phyloP scores from a whole-genome alignment of 1,140 invertebrate genomes.

The Conus betulinus region DNA sequence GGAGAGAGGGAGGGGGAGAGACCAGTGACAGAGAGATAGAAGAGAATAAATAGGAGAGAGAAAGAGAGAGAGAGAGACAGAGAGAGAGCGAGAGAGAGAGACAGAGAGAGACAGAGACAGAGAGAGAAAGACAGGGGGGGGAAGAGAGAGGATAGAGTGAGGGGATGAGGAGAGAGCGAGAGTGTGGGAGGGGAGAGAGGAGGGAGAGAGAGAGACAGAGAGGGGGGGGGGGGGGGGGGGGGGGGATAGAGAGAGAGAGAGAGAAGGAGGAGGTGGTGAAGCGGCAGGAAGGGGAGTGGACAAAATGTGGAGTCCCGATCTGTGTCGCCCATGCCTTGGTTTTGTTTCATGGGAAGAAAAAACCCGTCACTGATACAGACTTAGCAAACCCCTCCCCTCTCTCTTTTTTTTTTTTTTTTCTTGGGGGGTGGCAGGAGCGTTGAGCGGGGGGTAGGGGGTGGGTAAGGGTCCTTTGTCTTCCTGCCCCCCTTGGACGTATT shows the following conservation, averaged over 20 bases:
- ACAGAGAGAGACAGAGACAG: too few relatives aligned
- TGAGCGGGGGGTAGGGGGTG: too few relatives aligned
- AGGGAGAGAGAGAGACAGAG: conserved; percentile 33
- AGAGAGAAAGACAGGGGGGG: not conserved
- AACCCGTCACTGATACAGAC: not conserved
- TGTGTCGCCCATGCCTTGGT: not conserved
- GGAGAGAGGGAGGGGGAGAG: too few relatives aligned
- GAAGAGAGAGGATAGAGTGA: conserved; percentile 34
- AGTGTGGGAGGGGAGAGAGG: too few relatives aligned
- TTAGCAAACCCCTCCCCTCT: not conserved
- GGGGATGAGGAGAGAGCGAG: conserved; percentile 29
- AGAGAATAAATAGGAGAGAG: too few relatives aligned
- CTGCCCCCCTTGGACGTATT: too few relatives aligned
- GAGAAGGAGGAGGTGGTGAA: conserved; percentile 35
- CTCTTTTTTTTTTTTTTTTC: too few relatives aligned
- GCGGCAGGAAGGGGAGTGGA: conserved; percentile 19
- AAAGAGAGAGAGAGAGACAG: not conserved
- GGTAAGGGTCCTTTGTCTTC: too few relatives aligned
- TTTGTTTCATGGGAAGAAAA: too few relatives aligned
- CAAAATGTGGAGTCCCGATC: not conserved
- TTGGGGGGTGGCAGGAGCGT: too few relatives aligned
- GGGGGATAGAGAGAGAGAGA: conserved; percentile 29
- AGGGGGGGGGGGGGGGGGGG: not conserved
- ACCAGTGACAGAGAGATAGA: too few relatives aligned
- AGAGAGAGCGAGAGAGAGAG: conserved; percentile 5